Evolutionary conservation across 1,140 invertebrate species (phyloP).

Genomic region (Conopomorpha cramerella): DNA sequence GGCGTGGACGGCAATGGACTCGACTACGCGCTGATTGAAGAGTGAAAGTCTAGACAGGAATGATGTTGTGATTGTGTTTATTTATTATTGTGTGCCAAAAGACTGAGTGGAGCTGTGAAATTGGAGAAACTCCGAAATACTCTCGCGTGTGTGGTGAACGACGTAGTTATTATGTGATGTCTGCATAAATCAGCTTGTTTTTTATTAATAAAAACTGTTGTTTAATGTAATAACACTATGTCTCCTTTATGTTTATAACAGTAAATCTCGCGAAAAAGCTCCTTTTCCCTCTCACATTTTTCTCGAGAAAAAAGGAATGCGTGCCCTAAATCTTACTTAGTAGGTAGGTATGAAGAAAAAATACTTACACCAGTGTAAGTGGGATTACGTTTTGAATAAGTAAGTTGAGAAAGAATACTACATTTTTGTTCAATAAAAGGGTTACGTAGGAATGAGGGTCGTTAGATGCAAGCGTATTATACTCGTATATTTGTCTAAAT

Average conservation of each 20-base stretch:
- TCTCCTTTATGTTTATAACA: neutral
- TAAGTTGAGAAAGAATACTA: no score
- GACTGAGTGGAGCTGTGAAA: constrained; percentile 27
- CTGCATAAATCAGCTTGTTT: constrained; percentile 20
- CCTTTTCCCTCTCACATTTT: no score
- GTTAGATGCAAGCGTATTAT: no score
- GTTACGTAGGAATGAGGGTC: no score
- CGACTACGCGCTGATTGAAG: constrained; percentile 36
- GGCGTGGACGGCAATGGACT: constrained; percentile 33
- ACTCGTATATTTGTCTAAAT: no score
- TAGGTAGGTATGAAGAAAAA: no score
- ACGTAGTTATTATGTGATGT: constrained; percentile 22
- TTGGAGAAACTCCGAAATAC: neutral
- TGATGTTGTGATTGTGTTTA: neutral
- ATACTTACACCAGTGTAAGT: no score
- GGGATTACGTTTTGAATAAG: no score
- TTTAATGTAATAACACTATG: neutral
- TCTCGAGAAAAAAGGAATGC: no score
- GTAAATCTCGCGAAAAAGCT: no score
- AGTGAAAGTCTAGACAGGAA: constrained; percentile 15
- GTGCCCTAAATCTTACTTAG: no score
- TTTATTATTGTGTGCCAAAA: constrained; percentile 2
- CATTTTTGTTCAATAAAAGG: no score
- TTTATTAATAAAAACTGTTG: neutral
- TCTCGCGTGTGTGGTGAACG: constrained; percentile 14